These are phyloP conservation scores for Brachyhypopomus gauderio DNA, from an alignment of 2,113 vertebrate genomes.

Conservation along the genomic window DNA sequence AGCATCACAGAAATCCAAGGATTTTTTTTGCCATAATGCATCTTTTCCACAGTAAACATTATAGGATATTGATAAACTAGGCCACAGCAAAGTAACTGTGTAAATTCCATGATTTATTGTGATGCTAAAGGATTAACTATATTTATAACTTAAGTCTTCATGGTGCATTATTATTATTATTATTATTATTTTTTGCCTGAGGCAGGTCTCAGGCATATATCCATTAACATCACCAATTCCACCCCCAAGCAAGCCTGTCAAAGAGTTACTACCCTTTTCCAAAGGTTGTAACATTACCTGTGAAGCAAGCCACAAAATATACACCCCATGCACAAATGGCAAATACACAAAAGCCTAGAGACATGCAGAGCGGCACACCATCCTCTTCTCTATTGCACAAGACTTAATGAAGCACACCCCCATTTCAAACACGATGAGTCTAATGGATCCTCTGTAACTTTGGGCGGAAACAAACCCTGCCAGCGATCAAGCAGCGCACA, in stretches of 20 bases:
- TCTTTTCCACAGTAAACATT: no score
- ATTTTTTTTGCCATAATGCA: background rate
- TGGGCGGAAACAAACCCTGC: background rate
- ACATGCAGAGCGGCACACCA: constrained; percentile 12
- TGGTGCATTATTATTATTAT: background rate
- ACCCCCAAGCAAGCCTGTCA: no score
- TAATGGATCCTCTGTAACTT: background rate
- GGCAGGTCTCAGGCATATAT: no score
- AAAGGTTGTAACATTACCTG: background rate
- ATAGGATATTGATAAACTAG: no score
- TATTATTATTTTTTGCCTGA: no score
- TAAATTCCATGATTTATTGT: background rate
- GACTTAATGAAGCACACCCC: background rate
- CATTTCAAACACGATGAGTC: background rate
- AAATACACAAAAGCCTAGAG: background rate
- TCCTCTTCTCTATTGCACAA: background rate
- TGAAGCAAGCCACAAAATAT: constrained; percentile 6
- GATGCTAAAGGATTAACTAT: background rate
- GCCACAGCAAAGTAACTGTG: no score
- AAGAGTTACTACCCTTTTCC: background rate
- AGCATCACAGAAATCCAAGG: background rate
- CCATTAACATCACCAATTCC: no score
- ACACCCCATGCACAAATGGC: constrained; percentile 3
- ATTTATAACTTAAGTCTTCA: background rate
- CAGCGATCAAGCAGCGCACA: background rate